Conservation (phyloP, 2,888 invertebrate genomes). For the Dorcus hopei region DNA sequence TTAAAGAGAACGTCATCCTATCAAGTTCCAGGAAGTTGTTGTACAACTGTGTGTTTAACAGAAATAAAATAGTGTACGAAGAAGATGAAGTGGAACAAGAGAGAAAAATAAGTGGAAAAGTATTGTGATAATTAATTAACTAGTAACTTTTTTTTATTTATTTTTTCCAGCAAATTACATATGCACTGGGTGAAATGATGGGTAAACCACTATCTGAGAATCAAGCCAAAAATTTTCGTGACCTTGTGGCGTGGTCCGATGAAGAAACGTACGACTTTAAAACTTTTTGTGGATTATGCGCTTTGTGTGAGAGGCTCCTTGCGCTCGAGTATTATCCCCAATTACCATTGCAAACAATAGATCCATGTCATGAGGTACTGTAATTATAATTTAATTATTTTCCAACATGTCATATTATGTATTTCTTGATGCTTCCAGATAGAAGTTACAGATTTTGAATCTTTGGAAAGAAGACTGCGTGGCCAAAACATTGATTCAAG, state of each 20-base stretch:
- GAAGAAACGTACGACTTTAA: conserved; percentile 62
- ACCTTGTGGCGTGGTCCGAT: conserved; percentile 55
- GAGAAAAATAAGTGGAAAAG: conserved; percentile 51
- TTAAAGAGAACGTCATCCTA: conserved; percentile 63
- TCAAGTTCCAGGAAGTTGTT: conserved; percentile 58
- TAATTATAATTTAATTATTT: not conserved
- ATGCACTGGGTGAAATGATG: conserved; percentile 62
- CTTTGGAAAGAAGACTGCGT: conserved; percentile 58
- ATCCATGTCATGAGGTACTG: conserved; percentile 67
- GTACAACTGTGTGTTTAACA: conserved; percentile 57
- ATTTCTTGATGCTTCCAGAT: conserved; percentile 51
- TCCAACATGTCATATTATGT: not conserved
- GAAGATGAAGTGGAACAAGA: conserved; percentile 40
- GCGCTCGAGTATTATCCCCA: conserved; percentile 51
- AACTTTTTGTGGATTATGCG: conserved; percentile 76
- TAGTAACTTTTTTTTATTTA: not conserved
- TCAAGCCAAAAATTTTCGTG: conserved; percentile 52
- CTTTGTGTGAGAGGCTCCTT: conserved; percentile 69
- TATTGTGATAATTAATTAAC: conserved; percentile 27
- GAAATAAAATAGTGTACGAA: conserved; percentile 38
- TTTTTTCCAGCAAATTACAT: conserved; percentile 51
- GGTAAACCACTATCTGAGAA: conserved; percentile 57
- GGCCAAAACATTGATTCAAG: conserved; percentile 51
- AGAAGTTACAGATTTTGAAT: conserved; percentile 67
- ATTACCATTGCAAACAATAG: conserved; percentile 57